Evolutionary conservation across 2,888 invertebrate species (phyloP).

Genomic region (Nyleta sp.): DNA sequence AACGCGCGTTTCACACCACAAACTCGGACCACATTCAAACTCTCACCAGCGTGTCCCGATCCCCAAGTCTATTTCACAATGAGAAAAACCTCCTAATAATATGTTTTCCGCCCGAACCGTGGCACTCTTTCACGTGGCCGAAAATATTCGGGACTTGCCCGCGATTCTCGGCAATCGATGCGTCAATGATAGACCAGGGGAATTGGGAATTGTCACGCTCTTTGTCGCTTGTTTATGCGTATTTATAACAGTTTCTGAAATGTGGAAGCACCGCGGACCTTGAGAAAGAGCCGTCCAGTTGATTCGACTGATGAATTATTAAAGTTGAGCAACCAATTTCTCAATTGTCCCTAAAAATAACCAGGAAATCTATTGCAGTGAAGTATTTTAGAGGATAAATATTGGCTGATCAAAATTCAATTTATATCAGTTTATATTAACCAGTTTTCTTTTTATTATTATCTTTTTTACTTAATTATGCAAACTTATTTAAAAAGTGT

Average conservation of each 20-base stretch:
- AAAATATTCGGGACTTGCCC: slow-evolving; percentile 13
- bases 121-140: slow-evolving; percentile 12
- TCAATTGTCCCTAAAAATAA: no score
- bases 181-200: neutral
- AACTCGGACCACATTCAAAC: slow-evolving; percentile 52
- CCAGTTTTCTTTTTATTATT: no score
- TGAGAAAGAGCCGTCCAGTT: no score
- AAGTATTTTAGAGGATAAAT: no score
- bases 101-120: slow-evolving; percentile 36
- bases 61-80: slow-evolving; percentile 46
- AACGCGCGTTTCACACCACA: slow-evolving; percentile 61
- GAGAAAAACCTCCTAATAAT: slow-evolving; percentile 58
- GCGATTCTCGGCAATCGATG: neutral
- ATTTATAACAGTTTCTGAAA: slow-evolving; percentile 13
- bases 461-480: no score
- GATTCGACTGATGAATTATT: no score
- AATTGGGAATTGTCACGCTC: slow-evolving; percentile 13
- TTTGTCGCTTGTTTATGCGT: slow-evolving; percentile 1
- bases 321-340: no score
- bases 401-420: no score
- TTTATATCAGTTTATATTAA: no score
- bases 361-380: no score
- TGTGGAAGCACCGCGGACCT: neutral
- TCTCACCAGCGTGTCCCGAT: slow-evolving; percentile 30
- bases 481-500: no score